Evolutionary conservation across 2,797 vertebrate species (phyloP).

Genomic region (Sarcoramphus papa): DNA sequence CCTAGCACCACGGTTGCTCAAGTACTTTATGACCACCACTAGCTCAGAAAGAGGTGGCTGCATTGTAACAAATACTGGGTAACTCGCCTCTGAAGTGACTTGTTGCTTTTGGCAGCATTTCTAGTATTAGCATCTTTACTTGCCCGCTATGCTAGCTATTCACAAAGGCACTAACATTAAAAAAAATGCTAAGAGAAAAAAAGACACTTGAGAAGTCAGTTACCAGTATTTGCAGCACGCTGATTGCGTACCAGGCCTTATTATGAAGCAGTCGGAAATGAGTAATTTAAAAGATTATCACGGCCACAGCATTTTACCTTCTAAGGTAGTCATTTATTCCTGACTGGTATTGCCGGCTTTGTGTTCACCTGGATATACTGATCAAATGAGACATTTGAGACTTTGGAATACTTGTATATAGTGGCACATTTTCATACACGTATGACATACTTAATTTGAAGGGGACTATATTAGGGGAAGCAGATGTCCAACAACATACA

Average conservation of each 20-base stretch:
- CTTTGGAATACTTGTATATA: neutral
- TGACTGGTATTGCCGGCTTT: neutral
- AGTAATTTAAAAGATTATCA: neutral
- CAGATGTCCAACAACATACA: neutral
- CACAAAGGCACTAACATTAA: neutral
- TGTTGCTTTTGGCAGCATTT: neutral
- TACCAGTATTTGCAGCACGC: neutral
- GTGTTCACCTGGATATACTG: neutral
- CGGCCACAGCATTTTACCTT: neutral
- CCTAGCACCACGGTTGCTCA: neutral
- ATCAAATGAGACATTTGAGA: neutral
- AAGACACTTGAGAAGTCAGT: neutral
- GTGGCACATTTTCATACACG: neutral
- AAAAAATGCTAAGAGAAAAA: neutral
- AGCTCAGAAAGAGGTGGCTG: neutral
- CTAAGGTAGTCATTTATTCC: neutral
- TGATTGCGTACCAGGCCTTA: neutral
- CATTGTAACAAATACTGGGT: neutral
- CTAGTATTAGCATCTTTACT: neutral
- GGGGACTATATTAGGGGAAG: neutral
- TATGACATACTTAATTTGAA: neutral
- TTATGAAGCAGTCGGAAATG: neutral
- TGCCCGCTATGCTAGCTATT: neutral
- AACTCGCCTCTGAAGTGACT: neutral
- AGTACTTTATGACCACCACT: neutral